These are phyloP conservation scores for Diuraphis noxia DNA, from an alignment of 1,140 invertebrate species.

Conservation along the genomic window DNA sequence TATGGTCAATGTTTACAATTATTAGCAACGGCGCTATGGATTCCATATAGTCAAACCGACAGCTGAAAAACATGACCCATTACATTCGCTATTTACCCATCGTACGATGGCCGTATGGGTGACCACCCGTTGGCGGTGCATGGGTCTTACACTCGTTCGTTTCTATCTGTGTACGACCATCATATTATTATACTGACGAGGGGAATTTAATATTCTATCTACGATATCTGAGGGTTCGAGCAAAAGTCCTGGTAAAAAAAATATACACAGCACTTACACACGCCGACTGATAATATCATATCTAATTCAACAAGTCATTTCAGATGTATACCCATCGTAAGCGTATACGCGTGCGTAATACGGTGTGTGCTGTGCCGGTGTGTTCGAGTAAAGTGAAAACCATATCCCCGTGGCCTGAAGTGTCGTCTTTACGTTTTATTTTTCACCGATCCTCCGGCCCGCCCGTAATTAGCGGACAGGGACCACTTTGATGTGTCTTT, in stretches of 20 bases:
- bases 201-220: not conserved
- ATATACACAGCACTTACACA: not conserved
- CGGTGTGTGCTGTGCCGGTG: not conserved
- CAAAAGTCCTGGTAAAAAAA: not conserved
- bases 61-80: not conserved
- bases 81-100: not conserved
- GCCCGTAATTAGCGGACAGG: conserved; percentile 35
- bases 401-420: not conserved
- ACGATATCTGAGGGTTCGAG: not conserved
- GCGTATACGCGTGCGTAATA: not conserved
- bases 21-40: not conserved
- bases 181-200: not conserved
- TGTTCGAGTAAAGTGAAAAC: not conserved
- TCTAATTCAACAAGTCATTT: conserved; percentile 33
- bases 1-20: too few species aligned
- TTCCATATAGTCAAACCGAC: not conserved
- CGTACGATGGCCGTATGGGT: too few species aligned
- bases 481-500: conserved; percentile 46
- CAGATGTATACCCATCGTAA: not conserved
- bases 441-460: not conserved
- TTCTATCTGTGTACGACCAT: not conserved
- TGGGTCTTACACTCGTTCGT: not conserved
- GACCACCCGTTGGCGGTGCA: not conserved
- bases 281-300: not conserved
- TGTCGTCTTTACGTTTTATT: conserved; percentile 10